Base-by-base conservation (phyloP, 1,140 invertebrate genomes). In the Scaptomyza montana region DNA sequence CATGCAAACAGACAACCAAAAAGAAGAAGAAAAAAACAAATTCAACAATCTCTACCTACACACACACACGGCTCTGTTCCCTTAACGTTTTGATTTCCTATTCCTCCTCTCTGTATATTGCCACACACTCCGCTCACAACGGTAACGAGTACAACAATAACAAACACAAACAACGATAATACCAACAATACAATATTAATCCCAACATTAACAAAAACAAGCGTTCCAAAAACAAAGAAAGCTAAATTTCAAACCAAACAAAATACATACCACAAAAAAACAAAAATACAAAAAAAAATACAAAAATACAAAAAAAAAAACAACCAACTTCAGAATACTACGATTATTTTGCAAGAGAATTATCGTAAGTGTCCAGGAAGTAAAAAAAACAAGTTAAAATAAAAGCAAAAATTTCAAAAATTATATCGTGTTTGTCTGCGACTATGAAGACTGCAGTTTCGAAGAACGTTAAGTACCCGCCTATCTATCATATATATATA, bases 141-240 rank as follows among this genome's bases (percentile, higher is more conserved):
- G 74, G 75, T 75, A 69, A 84, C 69, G 70, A 82, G 79, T 64
- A 65, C 73, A 82, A 85, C 57, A 85, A 77, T 21, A 77, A 73
- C 73, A 12, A 12, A 43, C 64, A 75, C 77, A 63, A 25, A 68
- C 62, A 63, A 63, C 50, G 45, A 57, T 49, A 57, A 39, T 47
- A 57, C 39, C 39, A 57, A 28, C 28, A 61, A 68, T 46, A 64
- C 50, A 54, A 64, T 53, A 47, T 55, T 65, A 71, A 62, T 55
- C 46, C 46, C 50, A 65, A 43, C 43, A 73, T 41, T 51, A 50
- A 61, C 45, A 57, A 36, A 1, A 36, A 36, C 33, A 56, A 63
- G 28, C 62, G 57, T 25, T 59, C 43, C 13, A 72, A 53, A 74
- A 47, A 49, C 30, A 2, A 5, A 30, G 28, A 45, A 63, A 19